Percentiles rank a stretch among this genome's conserved stretches.
Evolutionary conservation across 1,140 invertebrate species (phyloP).

Genomic region (Nasonia giraulti): DNA sequence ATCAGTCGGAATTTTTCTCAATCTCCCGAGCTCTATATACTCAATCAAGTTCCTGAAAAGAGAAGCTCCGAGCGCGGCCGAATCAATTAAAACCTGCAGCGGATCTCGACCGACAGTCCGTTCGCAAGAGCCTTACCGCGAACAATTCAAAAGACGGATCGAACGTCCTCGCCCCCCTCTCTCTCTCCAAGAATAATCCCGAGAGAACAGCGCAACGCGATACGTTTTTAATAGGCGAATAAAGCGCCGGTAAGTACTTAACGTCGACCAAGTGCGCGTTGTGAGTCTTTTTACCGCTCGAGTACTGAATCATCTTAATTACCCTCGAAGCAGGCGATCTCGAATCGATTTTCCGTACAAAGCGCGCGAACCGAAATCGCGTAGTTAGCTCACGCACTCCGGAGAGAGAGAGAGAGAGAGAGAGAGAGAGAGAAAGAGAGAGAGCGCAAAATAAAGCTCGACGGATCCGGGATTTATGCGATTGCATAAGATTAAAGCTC

Average conservation of each 20-base stretch:
- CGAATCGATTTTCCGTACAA: no score
- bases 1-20: not conserved
- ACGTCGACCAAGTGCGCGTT: not conserved
- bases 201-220: conserved; percentile 31
- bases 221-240: conserved; percentile 44
- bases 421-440: no score
- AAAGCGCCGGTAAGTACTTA: conserved; percentile 17
- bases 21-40: no score
- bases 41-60: no score
- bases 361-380: not conserved
- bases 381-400: not conserved
- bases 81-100: no score
- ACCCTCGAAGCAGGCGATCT: no score
- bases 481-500: conserved; percentile 30
- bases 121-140: not conserved
- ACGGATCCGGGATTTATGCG: conserved; percentile 17
- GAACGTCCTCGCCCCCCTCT: not conserved
- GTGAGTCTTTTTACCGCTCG: not conserved
- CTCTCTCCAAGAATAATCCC: not conserved
- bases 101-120: not conserved
- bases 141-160: conserved; percentile 17
- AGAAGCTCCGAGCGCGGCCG: no score
- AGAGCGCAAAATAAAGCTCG: not conserved
- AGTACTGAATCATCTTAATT: no score
- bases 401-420: no score